These are phyloP conservation scores for Cryptotis parvus DNA, from an alignment of 2,113 vertebrate genomes.

Conservation along the genomic window DNA sequence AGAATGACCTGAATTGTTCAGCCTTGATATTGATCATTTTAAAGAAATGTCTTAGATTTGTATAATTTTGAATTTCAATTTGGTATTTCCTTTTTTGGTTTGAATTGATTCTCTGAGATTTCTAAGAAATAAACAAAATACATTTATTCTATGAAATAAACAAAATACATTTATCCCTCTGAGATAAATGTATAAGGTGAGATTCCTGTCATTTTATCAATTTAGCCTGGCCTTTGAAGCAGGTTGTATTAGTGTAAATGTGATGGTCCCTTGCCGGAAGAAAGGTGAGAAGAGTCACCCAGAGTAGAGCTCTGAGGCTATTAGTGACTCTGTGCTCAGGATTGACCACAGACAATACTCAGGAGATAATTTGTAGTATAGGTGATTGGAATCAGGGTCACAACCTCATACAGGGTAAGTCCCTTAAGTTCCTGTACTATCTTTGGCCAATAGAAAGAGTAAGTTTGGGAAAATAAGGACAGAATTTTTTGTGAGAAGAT, in stretches of 20 bases:
- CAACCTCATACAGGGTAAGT: too few relatives aligned
- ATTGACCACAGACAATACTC: too few relatives aligned
- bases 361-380: too few relatives aligned
- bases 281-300: too few relatives aligned
- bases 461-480: neutral
- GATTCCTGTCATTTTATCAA: neutral
- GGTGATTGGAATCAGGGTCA: too few relatives aligned
- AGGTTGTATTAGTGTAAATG: neutral
- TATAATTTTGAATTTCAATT: too few relatives aligned
- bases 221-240: neutral
- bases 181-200: neutral
- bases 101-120: neutral
- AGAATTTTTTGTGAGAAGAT: neutral
- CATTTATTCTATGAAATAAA: neutral
- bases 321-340: too few relatives aligned
- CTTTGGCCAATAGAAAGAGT: neutral
- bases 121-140: constrained; percentile 32
- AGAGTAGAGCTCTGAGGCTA: too few relatives aligned
- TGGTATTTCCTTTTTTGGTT: too few relatives aligned
- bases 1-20: neutral
- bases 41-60: too few relatives aligned
- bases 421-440: too few relatives aligned
- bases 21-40: too few relatives aligned
- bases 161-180: neutral
- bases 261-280: neutral